These are phyloP conservation scores for Formicarius rufipectus DNA, from an alignment of 2,113 vertebrate genomes.

Conservation along the genomic window DNA sequence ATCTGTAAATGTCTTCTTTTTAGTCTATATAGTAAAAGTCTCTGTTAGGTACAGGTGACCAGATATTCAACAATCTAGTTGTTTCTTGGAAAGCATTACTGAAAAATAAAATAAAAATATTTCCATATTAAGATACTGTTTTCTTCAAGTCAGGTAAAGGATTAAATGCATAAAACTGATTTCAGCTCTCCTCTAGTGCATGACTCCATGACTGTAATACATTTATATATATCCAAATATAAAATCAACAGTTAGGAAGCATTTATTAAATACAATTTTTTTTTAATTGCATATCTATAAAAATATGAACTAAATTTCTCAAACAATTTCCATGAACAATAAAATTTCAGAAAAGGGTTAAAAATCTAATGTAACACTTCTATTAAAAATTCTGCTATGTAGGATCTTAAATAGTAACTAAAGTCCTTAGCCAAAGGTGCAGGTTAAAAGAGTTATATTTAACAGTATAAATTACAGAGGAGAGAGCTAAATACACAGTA, in stretches of 20 bases:
- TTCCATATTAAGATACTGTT: not conserved
- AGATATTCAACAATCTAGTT: not conserved
- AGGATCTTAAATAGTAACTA: not conserved
- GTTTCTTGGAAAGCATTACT: not conserved
- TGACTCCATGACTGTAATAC: not conserved
- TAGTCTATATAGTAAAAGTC: not conserved
- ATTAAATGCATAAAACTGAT: not conserved
- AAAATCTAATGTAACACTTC: not conserved
- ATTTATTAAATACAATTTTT: not conserved
- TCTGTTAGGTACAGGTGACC: not conserved
- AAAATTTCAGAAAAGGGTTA: not conserved
- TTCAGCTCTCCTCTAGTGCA: not conserved
- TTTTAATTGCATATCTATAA: not conserved
- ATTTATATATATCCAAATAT: not conserved
- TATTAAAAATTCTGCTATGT: not conserved
- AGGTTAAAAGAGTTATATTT: not conserved
- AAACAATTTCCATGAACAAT: not conserved
- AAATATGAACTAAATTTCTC: not conserved
- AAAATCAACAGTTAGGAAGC: not conserved
- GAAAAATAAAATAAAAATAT: not conserved
- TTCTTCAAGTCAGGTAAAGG: not conserved
- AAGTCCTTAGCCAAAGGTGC: not conserved
- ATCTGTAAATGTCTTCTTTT: not conserved
- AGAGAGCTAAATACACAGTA: not conserved
- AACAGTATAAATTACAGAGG: not conserved